phyloP scores from a whole-genome alignment of 2,888 invertebrate genomes.

The Neocrepidodera transversa region DNA sequence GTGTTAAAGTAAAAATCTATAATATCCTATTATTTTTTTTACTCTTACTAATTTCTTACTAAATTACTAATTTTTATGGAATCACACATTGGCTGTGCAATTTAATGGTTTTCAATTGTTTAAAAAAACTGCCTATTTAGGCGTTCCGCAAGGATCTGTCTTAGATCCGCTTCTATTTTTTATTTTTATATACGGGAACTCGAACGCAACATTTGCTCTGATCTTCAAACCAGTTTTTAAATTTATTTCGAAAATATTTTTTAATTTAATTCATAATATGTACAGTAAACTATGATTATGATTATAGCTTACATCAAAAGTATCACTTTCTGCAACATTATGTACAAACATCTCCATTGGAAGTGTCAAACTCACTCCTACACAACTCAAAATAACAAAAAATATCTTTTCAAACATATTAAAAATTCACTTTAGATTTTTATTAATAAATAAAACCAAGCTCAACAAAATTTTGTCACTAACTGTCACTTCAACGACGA shows the following conservation, averaged over 20 bases:
- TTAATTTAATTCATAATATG: background rate
- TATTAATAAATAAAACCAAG: conserved; percentile 9
- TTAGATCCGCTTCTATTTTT: too few species aligned
- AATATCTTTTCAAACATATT: conserved; percentile 1
- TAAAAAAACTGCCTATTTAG: too few species aligned
- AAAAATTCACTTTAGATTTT: background rate
- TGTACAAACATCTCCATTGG: conserved; percentile 36
- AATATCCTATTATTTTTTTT: too few species aligned
- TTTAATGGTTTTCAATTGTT: too few species aligned
- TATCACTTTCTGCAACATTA: conserved; percentile 39
- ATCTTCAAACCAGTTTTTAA: too few species aligned
- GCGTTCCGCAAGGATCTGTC: too few species aligned
- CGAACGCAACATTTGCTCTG: too few species aligned
- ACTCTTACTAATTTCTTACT: too few species aligned
- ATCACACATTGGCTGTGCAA: too few species aligned
- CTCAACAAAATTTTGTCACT: conserved; percentile 8
- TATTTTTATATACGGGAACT: too few species aligned
- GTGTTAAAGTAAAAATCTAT: too few species aligned
- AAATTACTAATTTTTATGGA: too few species aligned
- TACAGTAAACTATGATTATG: background rate
- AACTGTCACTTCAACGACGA: conserved; percentile 18
- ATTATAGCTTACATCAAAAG: conserved; percentile 40
- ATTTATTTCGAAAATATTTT: background rate
- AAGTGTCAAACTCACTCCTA: conserved; percentile 30
- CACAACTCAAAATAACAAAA: conserved; percentile 15